Base-by-base conservation (phyloP, 2,113 vertebrate genomes). In the Chamaetylas fuelleborni region DNA sequence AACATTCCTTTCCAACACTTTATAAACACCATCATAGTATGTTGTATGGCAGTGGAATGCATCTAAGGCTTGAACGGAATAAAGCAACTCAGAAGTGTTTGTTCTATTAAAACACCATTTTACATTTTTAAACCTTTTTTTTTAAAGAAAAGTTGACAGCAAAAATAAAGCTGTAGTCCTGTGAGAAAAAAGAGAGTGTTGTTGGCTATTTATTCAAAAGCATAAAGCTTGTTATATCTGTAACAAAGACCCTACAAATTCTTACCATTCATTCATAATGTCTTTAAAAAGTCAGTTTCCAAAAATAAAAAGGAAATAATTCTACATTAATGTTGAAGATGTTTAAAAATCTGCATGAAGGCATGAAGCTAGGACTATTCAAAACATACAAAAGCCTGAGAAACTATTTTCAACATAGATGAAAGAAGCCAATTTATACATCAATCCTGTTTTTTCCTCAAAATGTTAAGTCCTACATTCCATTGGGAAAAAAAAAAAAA, bases 1-100 rank as follows among this genome's bases (percentile, higher is more conserved):
- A 95, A 62, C 61, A 56, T 81, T 85, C 48, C 58, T 88, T 94
- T 69, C 61, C 33, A 95, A 92, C 23, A 92, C 19, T 86, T 83
- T 89, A 83, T 94, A 26, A 65, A 66, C 90, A 14, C 20, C 23
- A 11, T 53, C n/a, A 47, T 86, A 67, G 26, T 25, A 26, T 48
- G 25, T 34, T 54, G 11, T 65, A 48, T 42, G n/a, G 70, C 40
- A 95, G 23, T 64, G 83, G 96, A 96, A 65, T 14, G 6, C 81
- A 85, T 69, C 14, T 93, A 77, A 85, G 67, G 14, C 22, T 50
- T 53, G 51, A 92, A 72, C 0, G 58, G 40, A 67, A 77, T 60
- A 78, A 82, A 90, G 64, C 12, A 83, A 64, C 3, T 56, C 31
- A 60, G 34, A 83, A 36, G 15, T 31, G 34, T 57, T 57, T 83